A percentile compares a stretch with the other conserved stretches of the same genome.
Conservation (phyloP, 2,888 invertebrate genomes). For the Pammene aurita region DNA sequence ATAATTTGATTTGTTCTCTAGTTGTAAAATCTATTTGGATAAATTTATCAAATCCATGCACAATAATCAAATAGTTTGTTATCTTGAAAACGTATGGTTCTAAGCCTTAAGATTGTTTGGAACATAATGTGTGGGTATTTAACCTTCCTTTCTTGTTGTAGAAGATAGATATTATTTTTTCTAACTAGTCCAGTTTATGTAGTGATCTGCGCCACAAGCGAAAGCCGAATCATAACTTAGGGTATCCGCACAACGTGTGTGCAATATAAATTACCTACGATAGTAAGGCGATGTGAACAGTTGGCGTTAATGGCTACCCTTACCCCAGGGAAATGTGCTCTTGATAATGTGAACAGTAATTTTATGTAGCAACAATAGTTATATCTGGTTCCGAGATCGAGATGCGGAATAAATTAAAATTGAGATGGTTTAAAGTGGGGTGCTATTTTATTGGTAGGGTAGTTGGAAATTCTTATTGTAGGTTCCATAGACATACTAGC, state of each 20-base stretch:
- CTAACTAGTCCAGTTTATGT: not conserved
- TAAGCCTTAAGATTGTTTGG: too few relatives aligned
- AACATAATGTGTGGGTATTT: too few relatives aligned
- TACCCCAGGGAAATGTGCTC: slow-evolving; percentile 73
- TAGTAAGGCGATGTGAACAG: slow-evolving; percentile 72
- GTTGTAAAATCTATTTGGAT: too few relatives aligned
- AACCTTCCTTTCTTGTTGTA: too few relatives aligned
- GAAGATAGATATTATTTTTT: not conserved
- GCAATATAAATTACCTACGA: slow-evolving; percentile 62
- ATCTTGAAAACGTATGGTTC: too few relatives aligned
- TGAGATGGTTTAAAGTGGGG: slow-evolving; percentile 15
- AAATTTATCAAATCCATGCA: too few relatives aligned
- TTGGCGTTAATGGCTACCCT: slow-evolving; percentile 77
- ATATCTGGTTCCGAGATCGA: slow-evolving; percentile 48
- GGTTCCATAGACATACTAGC: too few relatives aligned
- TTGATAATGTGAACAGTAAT: slow-evolving; percentile 42
- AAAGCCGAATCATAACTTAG: slow-evolving; percentile 53
- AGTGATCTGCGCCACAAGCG: slow-evolving; percentile 43
- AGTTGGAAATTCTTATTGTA: not conserved
- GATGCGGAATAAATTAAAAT: slow-evolving; percentile 41
- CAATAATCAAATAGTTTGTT: too few relatives aligned
- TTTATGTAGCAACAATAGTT: slow-evolving; percentile 42
- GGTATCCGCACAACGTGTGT: slow-evolving; percentile 54
- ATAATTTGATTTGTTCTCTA: too few relatives aligned
- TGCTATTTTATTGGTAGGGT: slow-evolving; percentile 6